phyloP scores from a whole-genome alignment of 2,888 invertebrate species.

The Ditula angustiorana region DNA sequence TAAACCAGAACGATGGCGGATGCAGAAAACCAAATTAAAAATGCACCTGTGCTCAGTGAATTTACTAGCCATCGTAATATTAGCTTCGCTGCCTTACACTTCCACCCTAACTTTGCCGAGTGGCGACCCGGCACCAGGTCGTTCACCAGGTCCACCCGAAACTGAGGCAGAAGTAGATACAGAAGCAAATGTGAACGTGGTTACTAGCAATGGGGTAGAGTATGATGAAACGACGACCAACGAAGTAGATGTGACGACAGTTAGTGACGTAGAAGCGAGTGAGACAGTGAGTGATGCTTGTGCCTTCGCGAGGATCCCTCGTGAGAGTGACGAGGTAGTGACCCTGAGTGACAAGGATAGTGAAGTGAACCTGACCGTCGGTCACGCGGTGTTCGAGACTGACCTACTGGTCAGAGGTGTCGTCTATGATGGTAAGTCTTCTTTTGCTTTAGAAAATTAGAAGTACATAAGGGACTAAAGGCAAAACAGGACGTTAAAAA shows the following conservation, averaged over 20 bases:
- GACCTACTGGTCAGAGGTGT: conserved; percentile 82
- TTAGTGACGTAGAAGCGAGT: conserved; percentile 54
- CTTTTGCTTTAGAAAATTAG: no score
- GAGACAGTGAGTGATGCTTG: conserved; percentile 69
- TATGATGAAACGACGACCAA: conserved; percentile 60
- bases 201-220: conserved; percentile 42
- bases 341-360: conserved; percentile 72
- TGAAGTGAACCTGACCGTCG: conserved; percentile 80
- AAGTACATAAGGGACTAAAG: no score
- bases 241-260: conserved; percentile 57
- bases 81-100: conserved; percentile 74
- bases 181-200: not conserved
- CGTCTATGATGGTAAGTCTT: conserved; percentile 83
- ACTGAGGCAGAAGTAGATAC: conserved; percentile 16
- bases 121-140: conserved; percentile 88
- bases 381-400: conserved; percentile 81
- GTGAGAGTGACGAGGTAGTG: conserved; percentile 75
- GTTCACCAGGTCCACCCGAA: conserved; percentile 87
- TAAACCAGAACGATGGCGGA: conserved; percentile 49
- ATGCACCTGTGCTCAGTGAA: conserved; percentile 59
- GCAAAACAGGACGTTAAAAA: no score
- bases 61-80: conserved; percentile 61
- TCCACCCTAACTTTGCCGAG: conserved; percentile 75
- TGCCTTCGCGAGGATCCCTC: conserved; percentile 73
- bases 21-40: conserved; percentile 55